A percentile compares a stretch with the other conserved stretches of the same genome.
These are phyloP conservation scores for Oegoconia quadripuncta DNA, from an alignment of 2,888 invertebrate species.

Conservation along the genomic window DNA sequence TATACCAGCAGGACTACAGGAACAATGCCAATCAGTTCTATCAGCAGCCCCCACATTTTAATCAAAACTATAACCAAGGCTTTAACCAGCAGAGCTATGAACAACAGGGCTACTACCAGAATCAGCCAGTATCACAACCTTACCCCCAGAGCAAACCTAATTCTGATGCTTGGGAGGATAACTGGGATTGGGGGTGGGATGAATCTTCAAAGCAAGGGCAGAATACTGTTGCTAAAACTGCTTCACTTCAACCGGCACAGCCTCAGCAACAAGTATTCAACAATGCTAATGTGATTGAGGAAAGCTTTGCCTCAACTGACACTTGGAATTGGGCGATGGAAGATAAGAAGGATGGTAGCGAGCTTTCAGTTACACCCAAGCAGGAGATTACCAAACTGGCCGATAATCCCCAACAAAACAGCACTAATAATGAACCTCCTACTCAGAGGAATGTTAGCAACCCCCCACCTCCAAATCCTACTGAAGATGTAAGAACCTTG, in stretches of 20 bases:
- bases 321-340: constrained; percentile 82
- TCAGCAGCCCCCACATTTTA: constrained; percentile 49
- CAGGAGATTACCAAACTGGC: constrained; percentile 26
- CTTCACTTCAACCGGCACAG: constrained; percentile 16
- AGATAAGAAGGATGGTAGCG: constrained; percentile 52
- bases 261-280: constrained; percentile 34
- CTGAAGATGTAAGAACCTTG: constrained; percentile 54
- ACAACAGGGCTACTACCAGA: constrained; percentile 53
- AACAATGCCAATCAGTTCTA: constrained; percentile 57
- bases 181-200: constrained; percentile 82
- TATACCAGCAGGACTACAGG: constrained; percentile 50
- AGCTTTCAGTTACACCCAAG: constrained; percentile 20
- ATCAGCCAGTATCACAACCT: constrained; percentile 41
- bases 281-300: constrained; percentile 74
- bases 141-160: constrained; percentile 41
- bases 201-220: constrained; percentile 67
- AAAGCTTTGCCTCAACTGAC: constrained; percentile 78
- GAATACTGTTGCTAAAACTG: constrained; percentile 31
- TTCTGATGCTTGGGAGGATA: constrained; percentile 63
- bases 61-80: constrained; percentile 51
- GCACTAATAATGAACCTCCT: constrained; percentile 29
- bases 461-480: constrained; percentile 25
- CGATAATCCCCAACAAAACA: constrained; percentile 30
- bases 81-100: constrained; percentile 43
- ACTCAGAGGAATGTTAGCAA: constrained; percentile 30